Conservation (phyloP, 2,888 invertebrate species). For the Aspidapion aeneum region DNA sequence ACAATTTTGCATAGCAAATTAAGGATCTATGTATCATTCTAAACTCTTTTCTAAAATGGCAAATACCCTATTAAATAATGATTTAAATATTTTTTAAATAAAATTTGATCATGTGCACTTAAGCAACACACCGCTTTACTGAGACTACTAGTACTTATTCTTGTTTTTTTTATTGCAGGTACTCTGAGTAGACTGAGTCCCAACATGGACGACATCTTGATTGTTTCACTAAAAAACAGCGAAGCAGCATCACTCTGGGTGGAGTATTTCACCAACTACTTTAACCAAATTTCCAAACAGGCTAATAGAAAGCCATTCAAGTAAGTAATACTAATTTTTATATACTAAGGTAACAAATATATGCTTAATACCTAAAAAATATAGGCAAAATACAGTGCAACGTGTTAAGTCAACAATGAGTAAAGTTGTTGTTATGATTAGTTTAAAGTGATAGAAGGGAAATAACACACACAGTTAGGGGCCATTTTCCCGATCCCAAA, state of each 20-base stretch:
- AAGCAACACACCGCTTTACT: too few species aligned
- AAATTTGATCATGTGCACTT: too few species aligned
- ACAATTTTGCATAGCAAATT: too few species aligned
- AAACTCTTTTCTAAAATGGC: too few species aligned
- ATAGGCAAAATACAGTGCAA: background rate
- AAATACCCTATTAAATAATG: too few species aligned
- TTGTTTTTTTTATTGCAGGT: slow-evolving; percentile 32
- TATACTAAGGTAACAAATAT: background rate
- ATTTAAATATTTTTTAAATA: too few species aligned
- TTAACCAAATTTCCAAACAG: slow-evolving; percentile 80
- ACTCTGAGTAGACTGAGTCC: slow-evolving; percentile 31
- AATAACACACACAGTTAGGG: too few species aligned
- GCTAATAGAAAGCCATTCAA: slow-evolving; percentile 73
- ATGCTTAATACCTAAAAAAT: background rate
- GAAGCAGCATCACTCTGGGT: slow-evolving; percentile 78
- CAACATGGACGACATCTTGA: slow-evolving; percentile 78
- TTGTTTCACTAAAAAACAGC: slow-evolving; percentile 74
- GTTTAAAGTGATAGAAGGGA: too few species aligned
- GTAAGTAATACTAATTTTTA: slow-evolving; percentile 50
- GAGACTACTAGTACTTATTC: background rate
- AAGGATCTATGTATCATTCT: too few species aligned
- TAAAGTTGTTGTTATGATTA: too few species aligned
- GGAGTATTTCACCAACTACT: slow-evolving; percentile 76
- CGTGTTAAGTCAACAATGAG: background rate
- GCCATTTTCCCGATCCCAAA: too few species aligned